Conservation (phyloP, 2,888 invertebrate genomes). For the Trachelus tabidus region DNA sequence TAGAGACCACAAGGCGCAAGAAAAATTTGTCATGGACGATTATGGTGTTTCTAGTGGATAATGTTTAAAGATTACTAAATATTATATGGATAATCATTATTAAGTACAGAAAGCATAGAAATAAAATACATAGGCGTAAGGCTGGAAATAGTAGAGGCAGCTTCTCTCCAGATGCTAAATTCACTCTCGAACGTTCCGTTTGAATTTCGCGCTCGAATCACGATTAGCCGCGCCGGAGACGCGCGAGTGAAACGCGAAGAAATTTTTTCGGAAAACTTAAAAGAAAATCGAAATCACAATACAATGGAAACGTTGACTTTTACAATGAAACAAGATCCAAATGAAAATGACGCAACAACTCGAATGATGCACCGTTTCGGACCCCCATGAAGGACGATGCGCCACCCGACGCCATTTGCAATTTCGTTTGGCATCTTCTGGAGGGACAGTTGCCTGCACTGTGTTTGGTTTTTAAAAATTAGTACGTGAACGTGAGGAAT, state of each 20-base stretch:
- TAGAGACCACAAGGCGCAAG: not conserved
- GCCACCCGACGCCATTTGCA: constrained; percentile 1
- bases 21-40: constrained; percentile 16
- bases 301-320: not conserved
- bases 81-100: constrained; percentile 63
- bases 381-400: not conserved
- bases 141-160: constrained; percentile 50
- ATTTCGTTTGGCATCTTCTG: constrained; percentile 43
- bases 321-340: not conserved
- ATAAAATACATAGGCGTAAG: constrained; percentile 59
- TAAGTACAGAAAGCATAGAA: constrained; percentile 64
- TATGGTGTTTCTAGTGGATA: constrained; percentile 63
- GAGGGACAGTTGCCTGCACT: constrained; percentile 55
- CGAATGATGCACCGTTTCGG: constrained; percentile 2
- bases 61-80: constrained; percentile 63
- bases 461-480: constrained; percentile 53
- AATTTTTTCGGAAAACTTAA: constrained; percentile 12
- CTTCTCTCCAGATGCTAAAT: constrained; percentile 59
- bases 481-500: constrained; percentile 61
- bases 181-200: constrained; percentile 8
- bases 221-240: not conserved
- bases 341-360: not conserved
- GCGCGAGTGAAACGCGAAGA: not conserved
- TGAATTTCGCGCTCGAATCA: not conserved
- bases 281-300: not conserved